Evolutionary conservation across 1,140 invertebrate genomes (phyloP).

Genomic region (Ephestia elutella): DNA sequence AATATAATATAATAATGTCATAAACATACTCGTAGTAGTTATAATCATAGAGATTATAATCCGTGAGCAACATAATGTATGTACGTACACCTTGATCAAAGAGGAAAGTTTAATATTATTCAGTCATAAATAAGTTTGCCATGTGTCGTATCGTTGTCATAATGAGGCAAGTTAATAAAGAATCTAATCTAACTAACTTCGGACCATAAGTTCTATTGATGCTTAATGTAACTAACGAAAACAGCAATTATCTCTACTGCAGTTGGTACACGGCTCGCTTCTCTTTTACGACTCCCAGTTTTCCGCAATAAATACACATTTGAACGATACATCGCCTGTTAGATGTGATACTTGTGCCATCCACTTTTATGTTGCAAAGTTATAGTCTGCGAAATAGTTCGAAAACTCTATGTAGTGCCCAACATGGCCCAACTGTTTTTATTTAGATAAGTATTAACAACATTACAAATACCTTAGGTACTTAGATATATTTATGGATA

Average conservation of each 20-base stretch:
- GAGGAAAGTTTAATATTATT: no score
- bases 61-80: no score
- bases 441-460: no score
- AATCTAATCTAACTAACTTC: neutral
- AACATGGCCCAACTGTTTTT: no score
- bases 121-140: no score
- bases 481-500: no score
- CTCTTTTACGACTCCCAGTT: slow-evolving; percentile 1
- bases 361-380: neutral
- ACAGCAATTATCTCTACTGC: slow-evolving; percentile 4
- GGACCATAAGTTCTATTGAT: neutral
- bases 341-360: neutral
- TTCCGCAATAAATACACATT: slow-evolving; percentile 2
- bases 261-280: neutral
- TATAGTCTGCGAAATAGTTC: neutral
- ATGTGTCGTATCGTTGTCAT: no score
- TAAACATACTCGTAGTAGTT: no score
- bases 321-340: neutral
- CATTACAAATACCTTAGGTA: no score
- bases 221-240: slow-evolving; percentile 1
- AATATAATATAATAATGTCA: no score
- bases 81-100: no score
- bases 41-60: no score
- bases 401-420: neutral
- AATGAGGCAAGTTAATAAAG: neutral